Conservation (phyloP, 2,888 invertebrate species). For the Sesia bembeciformis region DNA sequence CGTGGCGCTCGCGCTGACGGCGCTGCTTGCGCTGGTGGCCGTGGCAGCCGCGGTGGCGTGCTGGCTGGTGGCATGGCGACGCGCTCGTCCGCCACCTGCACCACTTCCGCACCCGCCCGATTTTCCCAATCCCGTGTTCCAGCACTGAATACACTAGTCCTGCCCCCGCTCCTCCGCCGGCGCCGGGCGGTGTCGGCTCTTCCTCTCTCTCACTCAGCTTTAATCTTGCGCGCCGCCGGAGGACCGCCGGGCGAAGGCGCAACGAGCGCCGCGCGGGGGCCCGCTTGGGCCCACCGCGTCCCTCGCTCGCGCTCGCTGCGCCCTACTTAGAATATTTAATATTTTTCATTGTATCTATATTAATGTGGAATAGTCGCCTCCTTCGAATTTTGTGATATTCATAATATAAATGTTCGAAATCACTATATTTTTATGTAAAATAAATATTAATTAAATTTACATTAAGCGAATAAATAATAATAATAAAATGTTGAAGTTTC, state of each 20-base stretch:
- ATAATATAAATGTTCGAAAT: conserved; percentile 64
- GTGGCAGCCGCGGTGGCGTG: conserved; percentile 96
- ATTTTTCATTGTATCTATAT: conserved; percentile 21
- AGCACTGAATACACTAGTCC: conserved; percentile 63
- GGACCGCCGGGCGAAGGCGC: conserved; percentile 66
- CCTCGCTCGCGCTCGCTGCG: conserved; percentile 59
- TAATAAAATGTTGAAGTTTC: neutral
- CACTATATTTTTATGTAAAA: conserved; percentile 66
- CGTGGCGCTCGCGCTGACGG: conserved; percentile 93
- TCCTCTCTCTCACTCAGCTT: conserved; percentile 57
- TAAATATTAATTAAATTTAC: conserved; percentile 52
- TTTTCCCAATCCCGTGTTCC: conserved; percentile 94
- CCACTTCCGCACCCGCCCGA: conserved; percentile 96
- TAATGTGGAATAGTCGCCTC: conserved; percentile 65
- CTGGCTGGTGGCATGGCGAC: conserved; percentile 95
- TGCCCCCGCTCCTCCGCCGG: conserved; percentile 68
- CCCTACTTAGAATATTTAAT: conserved; percentile 22
- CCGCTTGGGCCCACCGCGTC: conserved; percentile 14
- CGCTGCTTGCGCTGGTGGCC: conserved; percentile 91
- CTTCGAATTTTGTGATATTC: conserved; percentile 73
- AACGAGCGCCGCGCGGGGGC: conserved; percentile 41
- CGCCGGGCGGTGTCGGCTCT: conserved; percentile 69
- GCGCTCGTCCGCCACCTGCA: conserved; percentile 89
- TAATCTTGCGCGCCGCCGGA: conserved; percentile 66
- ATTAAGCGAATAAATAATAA: conserved; percentile 21